Conservation (phyloP, 1,140 invertebrate genomes). For the Heliconius hermathena region DNA sequence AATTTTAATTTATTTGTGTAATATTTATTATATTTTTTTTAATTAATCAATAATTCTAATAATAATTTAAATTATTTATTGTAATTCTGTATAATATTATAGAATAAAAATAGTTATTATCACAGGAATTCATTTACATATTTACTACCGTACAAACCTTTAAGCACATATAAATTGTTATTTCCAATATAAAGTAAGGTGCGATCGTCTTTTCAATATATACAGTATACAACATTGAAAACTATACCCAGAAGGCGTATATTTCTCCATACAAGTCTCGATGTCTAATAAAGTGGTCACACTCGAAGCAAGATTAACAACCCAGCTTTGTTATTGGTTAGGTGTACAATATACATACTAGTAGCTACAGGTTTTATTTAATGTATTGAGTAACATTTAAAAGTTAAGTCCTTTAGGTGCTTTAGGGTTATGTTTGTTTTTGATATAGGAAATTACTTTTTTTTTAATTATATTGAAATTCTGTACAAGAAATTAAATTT, state of each 20-base stretch:
- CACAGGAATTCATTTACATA: neutral
- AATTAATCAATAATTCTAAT: no score
- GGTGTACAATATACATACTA: constrained; percentile 32
- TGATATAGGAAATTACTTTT: neutral
- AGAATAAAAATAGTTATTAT: neutral
- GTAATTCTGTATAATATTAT: no score
- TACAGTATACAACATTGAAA: constrained; percentile 27
- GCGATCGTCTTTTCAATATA: constrained; percentile 7
- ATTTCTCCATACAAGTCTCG: constrained; percentile 71
- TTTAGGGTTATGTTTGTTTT: neutral
- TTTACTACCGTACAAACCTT: neutral
- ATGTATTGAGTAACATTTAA: constrained; percentile 10
- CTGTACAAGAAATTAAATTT: no score
- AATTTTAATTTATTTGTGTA: no score
- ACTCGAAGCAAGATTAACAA: constrained; percentile 79
- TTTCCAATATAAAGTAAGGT: neutral
- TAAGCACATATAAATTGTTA: neutral
- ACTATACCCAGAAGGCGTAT: constrained; percentile 74
- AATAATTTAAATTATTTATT: no score
- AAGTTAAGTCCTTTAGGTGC: neutral
- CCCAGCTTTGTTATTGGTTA: constrained; percentile 66
- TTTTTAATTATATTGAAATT: no score
- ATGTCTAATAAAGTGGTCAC: constrained; percentile 79
- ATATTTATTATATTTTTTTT: no score
- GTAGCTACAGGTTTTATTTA: neutral